Evolutionary conservation across 2,113 vertebrate genomes (phyloP).

Genomic region (Alethe diademata): DNA sequence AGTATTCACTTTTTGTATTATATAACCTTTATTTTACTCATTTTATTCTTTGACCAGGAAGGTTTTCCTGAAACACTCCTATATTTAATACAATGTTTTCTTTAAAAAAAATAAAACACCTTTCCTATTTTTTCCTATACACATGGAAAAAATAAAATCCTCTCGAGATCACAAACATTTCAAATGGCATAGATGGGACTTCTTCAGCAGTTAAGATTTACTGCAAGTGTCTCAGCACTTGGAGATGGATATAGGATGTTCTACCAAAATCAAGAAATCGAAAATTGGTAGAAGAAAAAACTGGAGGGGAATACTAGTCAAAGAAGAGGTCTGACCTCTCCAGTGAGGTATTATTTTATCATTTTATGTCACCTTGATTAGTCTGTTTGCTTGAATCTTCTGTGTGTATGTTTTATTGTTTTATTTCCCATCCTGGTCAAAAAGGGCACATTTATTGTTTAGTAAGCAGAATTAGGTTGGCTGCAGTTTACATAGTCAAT

Average conservation of each 20-base stretch:
- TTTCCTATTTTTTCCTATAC: neutral
- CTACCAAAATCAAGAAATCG: constrained; percentile 44
- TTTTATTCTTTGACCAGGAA: neutral
- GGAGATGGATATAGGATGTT: constrained; percentile 12
- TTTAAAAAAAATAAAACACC: neutral
- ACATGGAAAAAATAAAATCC: neutral
- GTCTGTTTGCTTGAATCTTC: constrained; percentile 52
- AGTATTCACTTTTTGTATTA: neutral
- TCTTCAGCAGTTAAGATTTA: constrained; percentile 51
- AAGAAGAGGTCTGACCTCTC: constrained; percentile 37
- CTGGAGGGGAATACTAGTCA: constrained; percentile 35
- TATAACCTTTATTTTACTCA: neutral
- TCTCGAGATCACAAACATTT: constrained; percentile 13
- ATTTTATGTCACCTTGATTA: constrained; percentile 60
- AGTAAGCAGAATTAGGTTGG: constrained; percentile 72
- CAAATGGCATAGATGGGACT: neutral
- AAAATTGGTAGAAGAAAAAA: constrained; percentile 41
- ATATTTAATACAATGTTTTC: neutral
- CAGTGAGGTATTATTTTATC: constrained; percentile 61
- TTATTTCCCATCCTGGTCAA: constrained; percentile 52
- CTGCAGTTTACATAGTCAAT: constrained; percentile 76
- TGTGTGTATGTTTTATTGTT: constrained; percentile 55
- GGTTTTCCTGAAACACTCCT: neutral
- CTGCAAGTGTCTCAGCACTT: constrained; percentile 2
- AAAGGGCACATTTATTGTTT: constrained; percentile 69